Conservation (phyloP, 2,888 invertebrate species). For the Melikaiella ostensackeni region DNA sequence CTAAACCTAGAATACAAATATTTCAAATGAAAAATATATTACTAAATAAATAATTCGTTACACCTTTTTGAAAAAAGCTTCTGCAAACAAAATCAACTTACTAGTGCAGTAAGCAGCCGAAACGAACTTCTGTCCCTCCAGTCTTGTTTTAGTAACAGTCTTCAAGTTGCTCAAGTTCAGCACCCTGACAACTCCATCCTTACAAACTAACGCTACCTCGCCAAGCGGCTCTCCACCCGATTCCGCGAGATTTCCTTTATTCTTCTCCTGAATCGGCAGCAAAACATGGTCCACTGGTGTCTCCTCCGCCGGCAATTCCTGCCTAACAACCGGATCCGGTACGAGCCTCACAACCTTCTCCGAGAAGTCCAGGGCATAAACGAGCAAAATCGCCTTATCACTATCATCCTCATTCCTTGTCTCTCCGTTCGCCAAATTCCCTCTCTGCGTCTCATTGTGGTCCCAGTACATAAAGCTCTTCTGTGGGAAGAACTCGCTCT, state of each 20-base stretch:
- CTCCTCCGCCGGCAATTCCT: constrained; percentile 82
- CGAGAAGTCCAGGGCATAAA: constrained; percentile 80
- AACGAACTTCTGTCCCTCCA: constrained; percentile 85
- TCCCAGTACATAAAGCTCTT: constrained; percentile 80
- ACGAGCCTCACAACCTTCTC: constrained; percentile 79
- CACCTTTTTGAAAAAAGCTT: too few relatives aligned
- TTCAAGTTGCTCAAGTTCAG: constrained; percentile 85
- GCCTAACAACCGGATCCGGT: constrained; percentile 81
- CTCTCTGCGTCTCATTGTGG: constrained; percentile 80
- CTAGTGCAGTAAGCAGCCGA: constrained; percentile 93
- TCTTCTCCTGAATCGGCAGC: constrained; percentile 79
- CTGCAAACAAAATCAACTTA: constrained; percentile 70
- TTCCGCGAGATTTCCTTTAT: constrained; percentile 32
- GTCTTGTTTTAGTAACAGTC: constrained; percentile 83
- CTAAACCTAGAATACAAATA: constrained; percentile 80
- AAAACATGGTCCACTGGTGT: constrained; percentile 85
- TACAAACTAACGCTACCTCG: constrained; percentile 86
- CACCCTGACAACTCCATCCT: constrained; percentile 86
- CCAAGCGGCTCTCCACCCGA: constrained; percentile 70
- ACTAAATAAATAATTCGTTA: too few relatives aligned
- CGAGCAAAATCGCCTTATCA: constrained; percentile 78
- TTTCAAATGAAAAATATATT: neutral
- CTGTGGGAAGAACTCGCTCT: constrained; percentile 69
- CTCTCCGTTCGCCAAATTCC: constrained; percentile 80
- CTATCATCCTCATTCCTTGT: constrained; percentile 64